Conservation (phyloP, 2,113 vertebrate genomes). For the Motacilla tschutschensis region DNA sequence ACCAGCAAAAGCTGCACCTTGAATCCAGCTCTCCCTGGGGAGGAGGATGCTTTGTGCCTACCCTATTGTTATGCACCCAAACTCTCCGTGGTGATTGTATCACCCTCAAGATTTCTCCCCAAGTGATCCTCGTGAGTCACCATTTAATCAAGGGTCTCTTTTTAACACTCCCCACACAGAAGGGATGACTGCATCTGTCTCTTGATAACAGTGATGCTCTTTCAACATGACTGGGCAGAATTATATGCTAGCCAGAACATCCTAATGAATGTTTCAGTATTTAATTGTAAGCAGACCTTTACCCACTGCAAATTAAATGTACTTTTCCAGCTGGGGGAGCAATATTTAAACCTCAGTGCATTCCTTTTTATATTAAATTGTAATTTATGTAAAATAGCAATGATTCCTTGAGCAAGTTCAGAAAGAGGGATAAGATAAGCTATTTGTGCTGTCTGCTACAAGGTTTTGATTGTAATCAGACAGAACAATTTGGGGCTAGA, state of each 20-base stretch:
- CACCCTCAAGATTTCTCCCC: neutral
- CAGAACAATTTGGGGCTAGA: neutral
- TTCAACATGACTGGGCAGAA: conserved; percentile 3
- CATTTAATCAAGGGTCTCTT: neutral
- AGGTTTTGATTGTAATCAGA: neutral
- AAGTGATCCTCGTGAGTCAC: neutral
- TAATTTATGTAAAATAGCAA: neutral
- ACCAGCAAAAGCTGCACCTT: neutral
- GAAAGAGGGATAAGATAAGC: neutral
- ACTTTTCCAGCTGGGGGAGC: neutral
- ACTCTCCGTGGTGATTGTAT: neutral
- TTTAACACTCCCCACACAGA: neutral
- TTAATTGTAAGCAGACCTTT: neutral
- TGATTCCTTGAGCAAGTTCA: neutral
- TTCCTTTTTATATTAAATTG: neutral
- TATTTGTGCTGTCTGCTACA: neutral
- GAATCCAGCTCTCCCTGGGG: neutral
- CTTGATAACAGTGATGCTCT: neutral
- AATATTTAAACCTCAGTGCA: neutral
- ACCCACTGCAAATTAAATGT: neutral
- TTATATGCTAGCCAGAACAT: neutral
- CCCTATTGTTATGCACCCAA: neutral
- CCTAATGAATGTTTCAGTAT: conserved; percentile 5
- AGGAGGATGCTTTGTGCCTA: neutral
- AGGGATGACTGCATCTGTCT: conserved; percentile 2